Percentiles rank a stretch among this genome's conserved stretches.
Conservation (phyloP, 1,140 invertebrate species). For the Pinna nobilis region DNA sequence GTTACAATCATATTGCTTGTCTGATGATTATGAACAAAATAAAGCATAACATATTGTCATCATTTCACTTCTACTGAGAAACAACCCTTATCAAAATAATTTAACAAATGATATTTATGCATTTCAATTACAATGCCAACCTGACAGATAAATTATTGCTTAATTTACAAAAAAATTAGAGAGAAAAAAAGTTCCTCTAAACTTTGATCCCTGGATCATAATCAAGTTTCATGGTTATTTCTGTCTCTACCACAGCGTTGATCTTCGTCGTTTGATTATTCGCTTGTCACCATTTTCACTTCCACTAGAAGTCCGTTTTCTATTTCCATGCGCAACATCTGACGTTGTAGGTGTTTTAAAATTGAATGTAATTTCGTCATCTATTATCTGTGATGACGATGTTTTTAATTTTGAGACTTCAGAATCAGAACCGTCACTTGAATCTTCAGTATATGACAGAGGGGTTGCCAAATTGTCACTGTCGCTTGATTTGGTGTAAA, state of each 20-base stretch:
- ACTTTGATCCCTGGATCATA: too few species aligned
- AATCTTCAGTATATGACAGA: neutral
- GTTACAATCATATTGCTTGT: too few species aligned
- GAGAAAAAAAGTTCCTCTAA: too few species aligned
- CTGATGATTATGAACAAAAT: too few species aligned
- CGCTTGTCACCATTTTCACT: neutral
- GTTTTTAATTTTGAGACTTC: slow-evolving; percentile 2
- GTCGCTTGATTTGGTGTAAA: slow-evolving; percentile 48
- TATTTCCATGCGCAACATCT: neutral
- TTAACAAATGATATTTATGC: too few species aligned
- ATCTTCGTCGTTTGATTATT: slow-evolving; percentile 37
- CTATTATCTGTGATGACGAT: slow-evolving; percentile 40
- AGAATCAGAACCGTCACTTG: neutral
- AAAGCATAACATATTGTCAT: too few species aligned
- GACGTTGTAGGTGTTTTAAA: slow-evolving; percentile 35
- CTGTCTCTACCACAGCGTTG: slow-evolving; percentile 25
- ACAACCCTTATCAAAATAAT: too few species aligned
- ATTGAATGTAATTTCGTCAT: slow-evolving; percentile 56
- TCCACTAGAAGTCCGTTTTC: slow-evolving; percentile 6
- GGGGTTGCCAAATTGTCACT: neutral
- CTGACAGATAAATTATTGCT: too few species aligned
- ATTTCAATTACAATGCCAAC: too few species aligned
- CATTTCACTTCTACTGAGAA: too few species aligned
- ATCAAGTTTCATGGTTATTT: too few species aligned
- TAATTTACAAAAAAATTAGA: too few species aligned